Evolutionary conservation across 2,888 invertebrate species (phyloP).

Genomic region (Strigamia maritima): DNA sequence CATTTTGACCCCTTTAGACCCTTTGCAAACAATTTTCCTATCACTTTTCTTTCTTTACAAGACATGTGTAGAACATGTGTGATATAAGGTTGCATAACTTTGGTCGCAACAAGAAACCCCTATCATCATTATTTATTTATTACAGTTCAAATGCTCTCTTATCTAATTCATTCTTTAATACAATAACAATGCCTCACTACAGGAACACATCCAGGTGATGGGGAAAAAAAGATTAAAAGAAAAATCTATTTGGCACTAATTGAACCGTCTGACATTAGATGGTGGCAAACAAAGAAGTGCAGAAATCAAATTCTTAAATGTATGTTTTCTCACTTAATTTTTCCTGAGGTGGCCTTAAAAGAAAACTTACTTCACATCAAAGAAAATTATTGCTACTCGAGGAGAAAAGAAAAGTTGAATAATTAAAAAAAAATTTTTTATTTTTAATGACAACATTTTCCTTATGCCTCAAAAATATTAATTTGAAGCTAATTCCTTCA

Average conservation of each 20-base stretch:
- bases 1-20: not conserved
- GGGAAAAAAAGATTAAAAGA: not conserved
- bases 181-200: constrained; percentile 1
- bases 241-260: not conserved
- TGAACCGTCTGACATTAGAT: not conserved
- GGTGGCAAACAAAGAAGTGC: not conserved
- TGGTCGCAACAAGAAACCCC: not conserved
- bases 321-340: not conserved
- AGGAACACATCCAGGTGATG: not conserved
- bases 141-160: not conserved
- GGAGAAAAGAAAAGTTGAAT: not conserved
- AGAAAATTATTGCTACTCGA: constrained; percentile 9
- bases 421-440: not conserved
- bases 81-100: not conserved
- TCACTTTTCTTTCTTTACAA: not conserved
- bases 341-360: constrained; percentile 8
- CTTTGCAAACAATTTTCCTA: not conserved
- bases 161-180: not conserved
- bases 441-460: not conserved
- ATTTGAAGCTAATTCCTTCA: constrained; percentile 25
- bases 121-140: not conserved
- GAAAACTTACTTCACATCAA: constrained; percentile 11
- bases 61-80: not conserved
- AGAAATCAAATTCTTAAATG: constrained; percentile 13
- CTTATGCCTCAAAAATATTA: not conserved